Conservation (phyloP, 2,888 invertebrate genomes). For the Eupithecia tripunctaria region DNA sequence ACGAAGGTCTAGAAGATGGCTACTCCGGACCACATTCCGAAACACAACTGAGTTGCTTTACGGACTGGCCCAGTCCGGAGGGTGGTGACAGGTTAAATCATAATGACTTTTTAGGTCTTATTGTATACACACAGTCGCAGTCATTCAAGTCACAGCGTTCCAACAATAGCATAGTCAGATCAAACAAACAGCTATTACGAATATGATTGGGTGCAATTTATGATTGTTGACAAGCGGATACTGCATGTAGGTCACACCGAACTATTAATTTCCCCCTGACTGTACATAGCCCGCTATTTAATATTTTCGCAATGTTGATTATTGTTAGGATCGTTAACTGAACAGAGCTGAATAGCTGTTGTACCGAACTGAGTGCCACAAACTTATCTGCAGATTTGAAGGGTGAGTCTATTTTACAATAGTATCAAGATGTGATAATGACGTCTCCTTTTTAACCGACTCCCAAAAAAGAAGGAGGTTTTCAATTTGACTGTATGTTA, state of each 20-base stretch:
- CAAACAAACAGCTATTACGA: constrained; percentile 14
- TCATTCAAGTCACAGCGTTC: background rate
- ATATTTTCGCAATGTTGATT: constrained; percentile 22
- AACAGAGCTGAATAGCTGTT: background rate
- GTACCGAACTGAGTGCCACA: background rate
- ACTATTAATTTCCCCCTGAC: constrained; percentile 21
- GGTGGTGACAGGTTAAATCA: background rate
- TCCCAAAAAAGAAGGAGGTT: no score
- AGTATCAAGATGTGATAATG: no score
- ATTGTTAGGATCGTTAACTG: background rate
- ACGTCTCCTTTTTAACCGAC: no score
- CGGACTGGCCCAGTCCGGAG: no score
- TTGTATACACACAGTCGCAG: background rate
- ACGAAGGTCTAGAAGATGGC: no score
- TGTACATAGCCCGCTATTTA: background rate
- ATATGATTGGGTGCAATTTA: constrained; percentile 25
- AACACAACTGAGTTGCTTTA: no score
- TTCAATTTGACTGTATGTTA: no score
- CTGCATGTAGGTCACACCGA: constrained; percentile 16
- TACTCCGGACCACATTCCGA: no score
- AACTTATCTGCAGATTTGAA: background rate
- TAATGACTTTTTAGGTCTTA: background rate
- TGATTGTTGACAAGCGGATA: constrained; percentile 23
- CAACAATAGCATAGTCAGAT: constrained; percentile 7
- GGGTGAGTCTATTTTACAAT: no score